Percentiles rank a stretch among this genome's conserved stretches.
These are phyloP conservation scores for Glossophaga mutica DNA, from an alignment of 2,797 vertebrate genomes.

Conservation along the genomic window DNA sequence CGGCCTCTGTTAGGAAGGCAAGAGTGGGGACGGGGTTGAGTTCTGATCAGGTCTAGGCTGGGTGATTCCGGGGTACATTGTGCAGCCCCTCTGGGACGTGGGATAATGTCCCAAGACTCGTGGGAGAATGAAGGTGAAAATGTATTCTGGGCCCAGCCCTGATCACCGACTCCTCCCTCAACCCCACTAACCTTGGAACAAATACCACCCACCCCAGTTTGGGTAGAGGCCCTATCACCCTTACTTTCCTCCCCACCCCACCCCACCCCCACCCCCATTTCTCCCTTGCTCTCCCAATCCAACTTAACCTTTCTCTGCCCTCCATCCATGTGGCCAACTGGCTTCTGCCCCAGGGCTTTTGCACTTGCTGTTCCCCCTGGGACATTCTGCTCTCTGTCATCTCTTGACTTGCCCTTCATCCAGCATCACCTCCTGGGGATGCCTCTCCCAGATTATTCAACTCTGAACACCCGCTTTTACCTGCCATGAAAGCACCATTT, in stretches of 20 bases:
- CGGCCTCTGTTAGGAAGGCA: neutral
- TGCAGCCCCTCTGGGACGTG: neutral
- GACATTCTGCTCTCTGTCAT: neutral
- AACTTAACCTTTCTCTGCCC: slow-evolving; percentile 11
- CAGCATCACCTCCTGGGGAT: neutral
- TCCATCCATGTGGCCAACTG: neutral
- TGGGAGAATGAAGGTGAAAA: neutral
- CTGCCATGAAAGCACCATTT: neutral
- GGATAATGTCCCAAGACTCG: neutral
- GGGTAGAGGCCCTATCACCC: neutral
- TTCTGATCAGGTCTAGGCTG: neutral
- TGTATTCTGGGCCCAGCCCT: neutral
- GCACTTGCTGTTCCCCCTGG: neutral
- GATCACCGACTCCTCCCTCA: neutral
- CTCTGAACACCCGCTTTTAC: neutral
- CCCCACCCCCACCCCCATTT: neutral
- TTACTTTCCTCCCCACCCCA: slow-evolving; percentile 49
- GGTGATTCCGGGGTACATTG: neutral
- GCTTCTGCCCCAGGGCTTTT: neutral
- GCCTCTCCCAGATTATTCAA: neutral
- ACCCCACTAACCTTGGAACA: neutral
- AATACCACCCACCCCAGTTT: neutral
- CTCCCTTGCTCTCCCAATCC: neutral
- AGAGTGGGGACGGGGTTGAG: neutral
- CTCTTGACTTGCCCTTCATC: neutral